These are phyloP conservation scores for Baronia brevicornis DNA, from an alignment of 2,888 invertebrate species.

Conservation along the genomic window DNA sequence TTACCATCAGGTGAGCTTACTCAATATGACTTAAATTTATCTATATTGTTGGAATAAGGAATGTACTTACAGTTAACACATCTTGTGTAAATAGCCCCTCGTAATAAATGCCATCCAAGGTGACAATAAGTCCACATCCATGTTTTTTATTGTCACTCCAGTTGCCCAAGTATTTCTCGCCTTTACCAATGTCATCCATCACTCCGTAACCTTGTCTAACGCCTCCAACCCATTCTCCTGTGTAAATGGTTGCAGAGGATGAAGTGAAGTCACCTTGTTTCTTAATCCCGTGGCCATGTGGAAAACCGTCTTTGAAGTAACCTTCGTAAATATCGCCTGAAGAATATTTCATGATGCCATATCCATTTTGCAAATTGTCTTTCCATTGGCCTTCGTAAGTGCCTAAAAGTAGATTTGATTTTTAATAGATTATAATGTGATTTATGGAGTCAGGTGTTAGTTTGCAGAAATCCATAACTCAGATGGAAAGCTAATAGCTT, in stretches of 20 bases:
- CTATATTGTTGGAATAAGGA: not conserved
- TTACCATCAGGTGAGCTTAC: no score
- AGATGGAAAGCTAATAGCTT: no score
- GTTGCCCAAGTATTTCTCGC: conserved; percentile 92
- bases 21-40: conserved; percentile 1
- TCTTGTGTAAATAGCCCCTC: conserved; percentile 90
- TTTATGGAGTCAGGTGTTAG: no score
- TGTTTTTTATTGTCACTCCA: conserved; percentile 90
- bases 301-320: conserved; percentile 87
- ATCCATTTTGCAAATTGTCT: conserved; percentile 88
- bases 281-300: conserved; percentile 90
- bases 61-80: conserved; percentile 79
- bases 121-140: conserved; percentile 90
- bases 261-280: conserved; percentile 87
- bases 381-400: conserved; percentile 88
- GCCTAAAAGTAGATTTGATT: conserved; percentile 50
- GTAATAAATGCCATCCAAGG: conserved; percentile 92
- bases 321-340: conserved; percentile 91
- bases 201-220: conserved; percentile 91
- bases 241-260: conserved; percentile 85
- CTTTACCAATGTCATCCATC: conserved; percentile 88
- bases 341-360: conserved; percentile 83
- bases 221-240: conserved; percentile 91
- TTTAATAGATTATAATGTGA: not conserved
- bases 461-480: no score